These are phyloP conservation scores for Phalera bucephala DNA, from an alignment of 2,888 invertebrate genomes.

Conservation along the genomic window DNA sequence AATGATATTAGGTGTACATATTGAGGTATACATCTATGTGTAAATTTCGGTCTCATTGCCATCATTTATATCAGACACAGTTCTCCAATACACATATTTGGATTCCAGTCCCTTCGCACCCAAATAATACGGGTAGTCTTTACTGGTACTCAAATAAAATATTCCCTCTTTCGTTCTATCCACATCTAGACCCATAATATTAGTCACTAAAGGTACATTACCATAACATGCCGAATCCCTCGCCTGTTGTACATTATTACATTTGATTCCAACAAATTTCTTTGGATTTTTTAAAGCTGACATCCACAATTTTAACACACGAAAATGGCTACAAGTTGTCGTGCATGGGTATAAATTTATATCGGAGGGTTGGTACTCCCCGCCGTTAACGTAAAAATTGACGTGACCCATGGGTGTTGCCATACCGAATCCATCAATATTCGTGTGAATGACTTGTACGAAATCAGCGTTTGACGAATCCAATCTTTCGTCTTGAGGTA, in stretches of 20 bases:
- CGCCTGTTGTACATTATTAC: constrained; percentile 62
- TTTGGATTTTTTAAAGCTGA: constrained; percentile 57
- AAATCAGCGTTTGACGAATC: constrained; percentile 65
- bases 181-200: constrained; percentile 53
- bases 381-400: constrained; percentile 71
- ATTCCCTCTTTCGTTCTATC: constrained; percentile 55
- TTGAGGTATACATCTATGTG: constrained; percentile 49
- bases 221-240: constrained; percentile 59
- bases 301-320: constrained; percentile 59
- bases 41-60: constrained; percentile 59
- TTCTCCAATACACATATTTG: constrained; percentile 60
- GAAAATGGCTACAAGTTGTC: constrained; percentile 68
- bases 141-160: constrained; percentile 63
- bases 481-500: constrained; percentile 51
- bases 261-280: constrained; percentile 63
- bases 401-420: constrained; percentile 69
- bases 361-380: constrained; percentile 71
- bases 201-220: constrained; percentile 48
- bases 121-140: constrained; percentile 62
- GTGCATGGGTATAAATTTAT: constrained; percentile 60
- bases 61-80: constrained; percentile 56
- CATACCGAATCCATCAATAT: constrained; percentile 76
- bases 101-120: constrained; percentile 57
- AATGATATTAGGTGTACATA: no score
- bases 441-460: constrained; percentile 70